These are phyloP conservation scores for Aphaenogaster ashmeadi DNA, from an alignment of 1,140 invertebrate species.

Conservation along the genomic window DNA sequence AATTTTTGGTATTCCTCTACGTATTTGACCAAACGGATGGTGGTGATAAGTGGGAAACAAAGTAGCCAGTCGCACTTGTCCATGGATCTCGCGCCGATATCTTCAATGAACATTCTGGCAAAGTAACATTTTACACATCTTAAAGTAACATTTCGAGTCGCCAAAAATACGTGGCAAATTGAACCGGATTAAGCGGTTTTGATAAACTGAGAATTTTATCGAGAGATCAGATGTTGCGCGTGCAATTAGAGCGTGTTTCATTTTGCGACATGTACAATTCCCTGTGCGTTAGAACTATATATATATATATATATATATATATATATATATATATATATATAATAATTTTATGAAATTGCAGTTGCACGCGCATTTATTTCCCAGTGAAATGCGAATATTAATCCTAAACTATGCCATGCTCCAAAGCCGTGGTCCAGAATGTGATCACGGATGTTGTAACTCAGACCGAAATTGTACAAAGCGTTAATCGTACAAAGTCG, in stretches of 20 bases:
- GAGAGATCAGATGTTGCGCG: slow-evolving; percentile 36
- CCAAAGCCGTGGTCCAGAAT: slow-evolving; percentile 24
- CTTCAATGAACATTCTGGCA: background rate
- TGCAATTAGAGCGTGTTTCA: slow-evolving; percentile 51
- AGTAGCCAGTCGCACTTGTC: background rate
- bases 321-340: background rate
- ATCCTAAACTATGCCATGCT: slow-evolving; percentile 43
- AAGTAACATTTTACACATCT: background rate
- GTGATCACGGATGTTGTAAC: slow-evolving; percentile 22
- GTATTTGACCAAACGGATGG: slow-evolving; percentile 33
- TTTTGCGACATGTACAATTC: slow-evolving; percentile 26
- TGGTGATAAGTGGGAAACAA: background rate
- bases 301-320: background rate
- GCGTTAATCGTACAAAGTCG: slow-evolving; percentile 47
- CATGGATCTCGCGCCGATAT: background rate
- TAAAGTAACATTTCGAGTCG: background rate
- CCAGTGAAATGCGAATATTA: slow-evolving; percentile 53
- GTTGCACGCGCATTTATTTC: slow-evolving; percentile 59
- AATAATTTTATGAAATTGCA: slow-evolving; percentile 36
- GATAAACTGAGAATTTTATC: slow-evolving; percentile 17
- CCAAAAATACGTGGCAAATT: background rate
- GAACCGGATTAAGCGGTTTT: background rate
- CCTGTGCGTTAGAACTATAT: background rate
- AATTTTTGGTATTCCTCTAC: slow-evolving; percentile 41
- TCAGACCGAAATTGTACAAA: slow-evolving; percentile 54